Conservation (phyloP, 2,113 vertebrate genomes). For the Pygoscelis adeliae region DNA sequence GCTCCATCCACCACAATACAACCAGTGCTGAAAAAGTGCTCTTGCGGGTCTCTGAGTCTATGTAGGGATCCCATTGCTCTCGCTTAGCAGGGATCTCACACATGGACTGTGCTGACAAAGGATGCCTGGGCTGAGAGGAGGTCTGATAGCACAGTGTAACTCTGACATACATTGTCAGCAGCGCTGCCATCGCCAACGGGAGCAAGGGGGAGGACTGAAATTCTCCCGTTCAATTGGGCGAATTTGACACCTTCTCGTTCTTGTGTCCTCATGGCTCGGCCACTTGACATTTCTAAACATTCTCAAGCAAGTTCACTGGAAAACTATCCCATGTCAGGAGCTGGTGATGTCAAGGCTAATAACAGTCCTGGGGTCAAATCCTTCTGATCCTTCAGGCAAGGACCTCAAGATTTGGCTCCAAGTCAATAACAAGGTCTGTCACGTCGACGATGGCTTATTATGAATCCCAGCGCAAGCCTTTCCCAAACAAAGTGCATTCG, state of each 20-base stretch:
- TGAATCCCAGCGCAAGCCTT: neutral
- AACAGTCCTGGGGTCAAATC: conserved; percentile 64
- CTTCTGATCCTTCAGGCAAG: conserved; percentile 52
- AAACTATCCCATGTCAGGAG: conserved; percentile 68
- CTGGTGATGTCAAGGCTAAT: conserved; percentile 67
- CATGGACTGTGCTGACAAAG: neutral
- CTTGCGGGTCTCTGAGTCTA: neutral
- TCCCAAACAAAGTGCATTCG: neutral
- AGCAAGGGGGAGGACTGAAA: conserved; percentile 60
- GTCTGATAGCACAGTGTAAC: neutral
- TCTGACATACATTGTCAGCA: conserved; percentile 34
- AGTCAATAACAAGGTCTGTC: conserved; percentile 53
- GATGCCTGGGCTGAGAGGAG: conserved; percentile 1
- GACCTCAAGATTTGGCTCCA: conserved; percentile 57
- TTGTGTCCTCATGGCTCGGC: conserved; percentile 43
- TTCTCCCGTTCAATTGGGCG: conserved; percentile 59
- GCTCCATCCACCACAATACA: neutral
- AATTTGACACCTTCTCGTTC: conserved; percentile 61
- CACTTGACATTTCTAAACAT: conserved; percentile 70
- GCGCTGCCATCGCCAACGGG: neutral
- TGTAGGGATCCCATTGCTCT: fast-evolving
- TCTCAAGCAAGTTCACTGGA: conserved; percentile 69
- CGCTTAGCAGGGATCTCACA: neutral
- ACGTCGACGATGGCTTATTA: neutral
- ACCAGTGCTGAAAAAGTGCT: neutral